phyloP scores from a whole-genome alignment of 92 coral and sea anemone species.

The Epizoanthus rinbou region DNA sequence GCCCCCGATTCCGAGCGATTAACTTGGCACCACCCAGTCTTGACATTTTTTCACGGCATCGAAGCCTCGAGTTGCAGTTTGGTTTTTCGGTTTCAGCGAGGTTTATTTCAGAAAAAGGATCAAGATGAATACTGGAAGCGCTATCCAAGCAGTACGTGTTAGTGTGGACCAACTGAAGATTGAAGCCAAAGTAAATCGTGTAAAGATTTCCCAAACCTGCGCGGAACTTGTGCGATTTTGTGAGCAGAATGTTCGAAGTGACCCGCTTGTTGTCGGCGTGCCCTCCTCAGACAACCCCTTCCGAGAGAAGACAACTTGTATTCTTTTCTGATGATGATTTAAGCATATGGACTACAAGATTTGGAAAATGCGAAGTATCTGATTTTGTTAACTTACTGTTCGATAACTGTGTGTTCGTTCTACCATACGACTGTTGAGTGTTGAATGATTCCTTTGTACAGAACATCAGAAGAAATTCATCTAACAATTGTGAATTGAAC shows the following conservation, averaged over 20 bases:
- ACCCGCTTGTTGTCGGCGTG: conserved; percentile 64
- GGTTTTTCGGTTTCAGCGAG: too few species aligned
- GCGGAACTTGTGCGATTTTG: conserved; percentile 62
- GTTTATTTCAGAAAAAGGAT: neutral
- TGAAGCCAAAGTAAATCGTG: conserved; percentile 59
- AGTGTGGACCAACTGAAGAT: conserved; percentile 61
- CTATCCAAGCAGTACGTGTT: conserved; percentile 38
- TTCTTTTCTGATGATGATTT: conserved; percentile 42
- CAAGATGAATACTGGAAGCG: conserved; percentile 34
- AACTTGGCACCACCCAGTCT: too few species aligned
- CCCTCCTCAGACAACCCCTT: conserved; percentile 69
- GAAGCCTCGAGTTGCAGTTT: too few species aligned
- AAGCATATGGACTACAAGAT: conserved; percentile 17
- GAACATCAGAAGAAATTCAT: neutral
- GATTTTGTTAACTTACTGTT: conserved; percentile 11
- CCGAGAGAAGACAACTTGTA: conserved; percentile 54
- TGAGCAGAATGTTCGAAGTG: conserved; percentile 57
- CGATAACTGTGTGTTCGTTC: neutral
- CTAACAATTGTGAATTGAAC: neutral
- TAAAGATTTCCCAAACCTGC: conserved; percentile 62
- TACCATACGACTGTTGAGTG: neutral
- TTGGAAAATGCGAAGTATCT: conserved; percentile 11
- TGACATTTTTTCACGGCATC: too few species aligned
- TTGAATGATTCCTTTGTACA: neutral
- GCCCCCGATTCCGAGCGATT: too few species aligned